Conservation (phyloP, 2,888 invertebrate genomes). For the Noctuana brunneofusca region DNA sequence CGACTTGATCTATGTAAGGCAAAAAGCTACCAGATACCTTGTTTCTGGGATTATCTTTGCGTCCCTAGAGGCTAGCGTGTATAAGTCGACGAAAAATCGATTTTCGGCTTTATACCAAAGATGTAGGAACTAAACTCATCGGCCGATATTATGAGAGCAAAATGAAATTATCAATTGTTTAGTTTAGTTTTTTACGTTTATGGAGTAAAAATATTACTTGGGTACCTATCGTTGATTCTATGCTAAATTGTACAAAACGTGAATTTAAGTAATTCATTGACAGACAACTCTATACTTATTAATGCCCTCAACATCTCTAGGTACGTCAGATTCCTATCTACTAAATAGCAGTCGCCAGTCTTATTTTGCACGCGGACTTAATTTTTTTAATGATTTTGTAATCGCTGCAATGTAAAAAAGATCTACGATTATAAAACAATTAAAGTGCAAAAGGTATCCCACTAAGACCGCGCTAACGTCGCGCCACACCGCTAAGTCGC, state of each 20-base stretch:
- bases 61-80: neutral
- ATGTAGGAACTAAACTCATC: neutral
- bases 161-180: too few species aligned
- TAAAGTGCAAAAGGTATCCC: neutral
- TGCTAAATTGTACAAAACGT: neutral
- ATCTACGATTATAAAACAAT: neutral
- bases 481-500: constrained; percentile 30
- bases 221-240: neutral
- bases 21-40: neutral
- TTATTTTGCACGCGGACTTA: too few species aligned
- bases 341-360: too few species aligned
- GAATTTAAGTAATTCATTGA: neutral
- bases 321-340: neutral
- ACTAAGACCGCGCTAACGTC: constrained; percentile 35
- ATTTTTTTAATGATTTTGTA: neutral
- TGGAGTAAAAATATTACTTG: too few species aligned
- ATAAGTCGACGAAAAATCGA: constrained; percentile 4
- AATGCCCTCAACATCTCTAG: neutral
- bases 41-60: neutral
- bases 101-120: neutral
- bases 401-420: neutral
- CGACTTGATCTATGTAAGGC: constrained; percentile 3
- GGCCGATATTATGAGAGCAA: neutral
- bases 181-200: too few species aligned
- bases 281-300: neutral